Evolutionary conservation across 2,797 vertebrate genomes (phyloP).

Genomic region (Tinamus major): DNA sequence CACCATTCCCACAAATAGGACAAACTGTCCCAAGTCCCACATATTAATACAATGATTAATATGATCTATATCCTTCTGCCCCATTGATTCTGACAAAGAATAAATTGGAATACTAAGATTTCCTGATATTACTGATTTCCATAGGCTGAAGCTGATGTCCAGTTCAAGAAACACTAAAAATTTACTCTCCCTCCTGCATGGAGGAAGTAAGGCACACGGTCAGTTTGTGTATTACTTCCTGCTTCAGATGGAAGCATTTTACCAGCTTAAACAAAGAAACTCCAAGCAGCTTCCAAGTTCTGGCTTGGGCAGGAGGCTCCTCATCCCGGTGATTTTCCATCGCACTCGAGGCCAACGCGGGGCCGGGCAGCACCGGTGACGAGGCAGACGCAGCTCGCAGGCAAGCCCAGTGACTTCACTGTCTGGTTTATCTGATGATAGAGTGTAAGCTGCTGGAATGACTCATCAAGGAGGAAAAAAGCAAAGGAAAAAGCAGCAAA

Average conservation of each 20-base stretch:
- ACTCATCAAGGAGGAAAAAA: constrained; percentile 63
- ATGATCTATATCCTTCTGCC: not conserved
- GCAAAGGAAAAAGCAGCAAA: constrained; percentile 8
- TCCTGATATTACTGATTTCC: not conserved
- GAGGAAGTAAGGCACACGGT: not conserved
- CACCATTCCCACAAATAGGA: not conserved
- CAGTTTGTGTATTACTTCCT: constrained; percentile 46
- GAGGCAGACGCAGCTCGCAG: constrained; percentile 60
- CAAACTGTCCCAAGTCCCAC: not conserved
- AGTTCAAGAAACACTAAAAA: not conserved
- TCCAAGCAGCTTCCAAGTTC: constrained; percentile 37
- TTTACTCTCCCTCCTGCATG: not conserved
- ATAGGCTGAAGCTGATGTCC: not conserved
- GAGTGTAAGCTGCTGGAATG: constrained; percentile 67
- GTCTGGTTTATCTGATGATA: constrained; percentile 73
- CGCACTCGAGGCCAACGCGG: not conserved
- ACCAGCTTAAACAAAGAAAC: constrained; percentile 22
- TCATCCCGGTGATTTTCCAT: constrained; percentile 69
- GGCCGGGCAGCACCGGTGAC: constrained; percentile 37
- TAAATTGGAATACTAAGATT: not conserved
- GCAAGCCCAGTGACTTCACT: constrained; percentile 71
- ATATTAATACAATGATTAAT: not conserved
- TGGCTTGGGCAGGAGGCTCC: constrained; percentile 26
- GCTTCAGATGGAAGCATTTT: constrained; percentile 42
- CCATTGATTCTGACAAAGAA: not conserved